A percentile compares a stretch with the other conserved stretches of the same genome.
Evolutionary conservation across 2,797 vertebrate species (phyloP).

Genomic region (Bradypodion pumilum): DNA sequence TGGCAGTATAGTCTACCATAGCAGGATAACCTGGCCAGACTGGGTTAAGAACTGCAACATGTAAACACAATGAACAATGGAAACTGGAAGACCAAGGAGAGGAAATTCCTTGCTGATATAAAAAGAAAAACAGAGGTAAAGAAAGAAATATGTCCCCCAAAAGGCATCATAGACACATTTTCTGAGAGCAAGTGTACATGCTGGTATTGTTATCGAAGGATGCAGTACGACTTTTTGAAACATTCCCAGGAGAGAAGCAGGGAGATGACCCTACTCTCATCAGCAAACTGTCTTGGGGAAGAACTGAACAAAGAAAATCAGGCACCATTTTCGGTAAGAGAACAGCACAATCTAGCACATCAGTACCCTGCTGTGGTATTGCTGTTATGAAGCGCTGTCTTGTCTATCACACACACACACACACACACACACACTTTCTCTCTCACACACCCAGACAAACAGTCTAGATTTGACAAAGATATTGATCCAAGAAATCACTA

Average conservation of each 20-base stretch:
- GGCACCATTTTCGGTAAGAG: not conserved
- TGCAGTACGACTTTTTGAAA: not conserved
- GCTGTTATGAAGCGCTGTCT: not conserved
- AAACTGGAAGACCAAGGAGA: not conserved
- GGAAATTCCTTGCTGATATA: not conserved
- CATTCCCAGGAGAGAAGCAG: too few species aligned
- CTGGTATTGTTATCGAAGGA: not conserved
- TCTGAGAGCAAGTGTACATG: not conserved
- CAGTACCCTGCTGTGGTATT: not conserved
- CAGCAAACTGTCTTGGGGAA: not conserved
- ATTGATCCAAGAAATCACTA: not conserved
- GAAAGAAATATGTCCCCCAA: not conserved
- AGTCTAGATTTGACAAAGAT: not conserved
- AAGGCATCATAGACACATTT: not conserved
- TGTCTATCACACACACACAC: not conserved
- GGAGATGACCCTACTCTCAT: not conserved
- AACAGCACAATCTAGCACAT: not conserved
- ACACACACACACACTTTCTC: not conserved
- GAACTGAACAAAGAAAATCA: not conserved
- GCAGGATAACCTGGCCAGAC: too few species aligned
- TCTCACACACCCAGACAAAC: not conserved
- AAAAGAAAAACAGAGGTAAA: not conserved
- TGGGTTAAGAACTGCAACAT: not conserved
- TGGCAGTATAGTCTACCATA: too few species aligned
- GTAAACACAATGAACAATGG: slow-evolving; percentile 18